Evolutionary conservation across 2,888 invertebrate species (phyloP), one percentile per base, ranked within the genome.

Genomic region (Heliconius aoede): DNA sequence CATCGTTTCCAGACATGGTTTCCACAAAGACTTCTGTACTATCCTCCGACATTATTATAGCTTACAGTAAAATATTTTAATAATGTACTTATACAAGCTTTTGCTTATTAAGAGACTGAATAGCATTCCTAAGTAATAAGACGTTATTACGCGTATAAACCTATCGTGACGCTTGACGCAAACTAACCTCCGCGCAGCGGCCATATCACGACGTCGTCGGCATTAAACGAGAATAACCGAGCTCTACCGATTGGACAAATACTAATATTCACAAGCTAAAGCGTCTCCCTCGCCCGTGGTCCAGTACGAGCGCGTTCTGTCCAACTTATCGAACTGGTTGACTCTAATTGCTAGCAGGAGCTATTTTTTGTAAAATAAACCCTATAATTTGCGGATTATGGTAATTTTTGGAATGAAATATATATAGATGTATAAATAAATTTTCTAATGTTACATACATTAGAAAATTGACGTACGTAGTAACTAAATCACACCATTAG

Each of bases 81-180:
- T 65, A 65, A 40, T 65, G 15, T 24, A 24, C 40, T 40, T 15
- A 24, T 65, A 36, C 15, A 13, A 69, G 24, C 55, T 15, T 28
- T 13, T 18, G 40, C n/a, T 61, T 28, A 28, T 1, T 7, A 28
- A 60, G 61, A 21, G 21, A 21, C 7, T 32, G 11, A 58, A 51
- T 73, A 24, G 46, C 58, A 62, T 58, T 26, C 11, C 7, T 65
- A 26, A 74, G 73, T 68, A 72, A 61, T 55, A 71, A 64, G 32
- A 28, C 65, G 80, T 79, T 74, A 79, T 73, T 80, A 80, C 75
- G 76, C 80, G 76, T 72, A 77, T 76, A 79, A 74, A 78, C 77
- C 76, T 74, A 61, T 46, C 26, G 67, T 58, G 65, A n/a, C 18
- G 40, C 58, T 65, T 65, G 76, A 58, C 60, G 74, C 60, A 60